Evolutionary conservation across 2,888 invertebrate genomes (phyloP).

Genomic region (Xestia sexstrigata): DNA sequence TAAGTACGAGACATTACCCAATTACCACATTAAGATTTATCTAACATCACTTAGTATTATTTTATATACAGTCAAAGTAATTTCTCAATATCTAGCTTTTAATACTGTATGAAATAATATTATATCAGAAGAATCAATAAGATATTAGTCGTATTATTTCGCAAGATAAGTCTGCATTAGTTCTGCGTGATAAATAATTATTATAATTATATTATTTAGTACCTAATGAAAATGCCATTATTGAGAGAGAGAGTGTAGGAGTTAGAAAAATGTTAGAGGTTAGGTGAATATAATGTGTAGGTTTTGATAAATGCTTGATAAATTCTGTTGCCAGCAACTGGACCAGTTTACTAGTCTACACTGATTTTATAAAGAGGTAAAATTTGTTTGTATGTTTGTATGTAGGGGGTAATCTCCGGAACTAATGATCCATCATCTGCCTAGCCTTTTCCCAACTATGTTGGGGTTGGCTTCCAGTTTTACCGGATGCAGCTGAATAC

Average conservation of each 20-base stretch:
- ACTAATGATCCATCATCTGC: too few species aligned
- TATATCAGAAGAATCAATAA: not conserved
- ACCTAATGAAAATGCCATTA: too few species aligned
- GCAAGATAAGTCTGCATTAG: conserved; percentile 12
- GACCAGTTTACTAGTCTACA: not conserved
- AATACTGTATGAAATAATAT: not conserved
- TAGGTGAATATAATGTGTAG: too few species aligned
- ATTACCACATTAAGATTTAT: conserved; percentile 16
- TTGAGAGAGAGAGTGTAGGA: too few species aligned
- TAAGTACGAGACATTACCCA: conserved; percentile 21
- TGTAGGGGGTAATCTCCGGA: too few species aligned
- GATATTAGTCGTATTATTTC: conserved; percentile 18
- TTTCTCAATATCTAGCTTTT: conserved; percentile 9
- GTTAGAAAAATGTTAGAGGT: too few species aligned
- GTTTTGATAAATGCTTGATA: not conserved
- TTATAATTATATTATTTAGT: too few species aligned
- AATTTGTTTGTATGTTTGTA: too few species aligned
- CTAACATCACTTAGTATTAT: conserved; percentile 3
- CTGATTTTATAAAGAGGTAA: too few species aligned
- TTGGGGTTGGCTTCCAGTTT: too few species aligned
- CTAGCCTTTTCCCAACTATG: too few species aligned
- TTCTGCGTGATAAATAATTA: conserved; percentile 9
- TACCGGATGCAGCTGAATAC: too few species aligned
- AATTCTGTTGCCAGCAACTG: not conserved
- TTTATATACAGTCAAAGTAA: not conserved